A percentile compares a stretch with the other conserved stretches of the same genome.
phyloP scores from a whole-genome alignment of 1,140 invertebrate genomes.

The Papilio machaon region DNA sequence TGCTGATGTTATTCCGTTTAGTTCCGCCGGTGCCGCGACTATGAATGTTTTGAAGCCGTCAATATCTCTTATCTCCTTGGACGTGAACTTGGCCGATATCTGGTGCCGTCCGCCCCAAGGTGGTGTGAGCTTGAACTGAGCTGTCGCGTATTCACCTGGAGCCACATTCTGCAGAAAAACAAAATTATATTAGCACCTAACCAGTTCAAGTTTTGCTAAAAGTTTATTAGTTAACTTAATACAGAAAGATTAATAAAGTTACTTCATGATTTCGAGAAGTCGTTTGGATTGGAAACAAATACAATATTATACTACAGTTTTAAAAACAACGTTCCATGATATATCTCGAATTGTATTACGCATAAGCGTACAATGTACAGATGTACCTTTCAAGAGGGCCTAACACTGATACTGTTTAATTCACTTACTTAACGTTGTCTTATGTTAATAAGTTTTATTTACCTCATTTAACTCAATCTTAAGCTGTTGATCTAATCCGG shows the following conservation, averaged over 20 bases:
- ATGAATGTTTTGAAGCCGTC: slow-evolving; percentile 88
- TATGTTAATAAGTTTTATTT: slow-evolving; percentile 44
- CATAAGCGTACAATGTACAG: not conserved
- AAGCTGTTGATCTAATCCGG: slow-evolving; percentile 87
- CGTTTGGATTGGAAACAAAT: too few relatives aligned
- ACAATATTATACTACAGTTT: too few relatives aligned
- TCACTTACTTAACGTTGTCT: not conserved
- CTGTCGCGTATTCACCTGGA: slow-evolving; percentile 85
- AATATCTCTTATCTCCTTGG: slow-evolving; percentile 91
- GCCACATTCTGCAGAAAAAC: slow-evolving; percentile 79
- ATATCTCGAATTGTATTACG: too few relatives aligned
- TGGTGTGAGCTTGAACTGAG: slow-evolving; percentile 88
- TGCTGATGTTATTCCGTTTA: slow-evolving; percentile 63
- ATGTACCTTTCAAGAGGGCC: not conserved
- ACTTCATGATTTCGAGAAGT: too few relatives aligned
- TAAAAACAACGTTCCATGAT: too few relatives aligned
- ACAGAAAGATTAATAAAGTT: not conserved
- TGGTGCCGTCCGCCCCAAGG: slow-evolving; percentile 87
- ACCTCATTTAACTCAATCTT: slow-evolving; percentile 87
- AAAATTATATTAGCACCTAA: slow-evolving; percentile 38
- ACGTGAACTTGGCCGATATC: slow-evolving; percentile 91
- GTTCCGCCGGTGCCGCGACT: slow-evolving; percentile 60
- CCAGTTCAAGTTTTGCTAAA: not conserved
- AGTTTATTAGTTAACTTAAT: not conserved
- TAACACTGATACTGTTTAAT: slow-evolving; percentile 12